These are phyloP conservation scores for Caenorhabditis panamensis DNA, from an alignment of 2,888 invertebrate genomes.

Conservation along the genomic window DNA sequence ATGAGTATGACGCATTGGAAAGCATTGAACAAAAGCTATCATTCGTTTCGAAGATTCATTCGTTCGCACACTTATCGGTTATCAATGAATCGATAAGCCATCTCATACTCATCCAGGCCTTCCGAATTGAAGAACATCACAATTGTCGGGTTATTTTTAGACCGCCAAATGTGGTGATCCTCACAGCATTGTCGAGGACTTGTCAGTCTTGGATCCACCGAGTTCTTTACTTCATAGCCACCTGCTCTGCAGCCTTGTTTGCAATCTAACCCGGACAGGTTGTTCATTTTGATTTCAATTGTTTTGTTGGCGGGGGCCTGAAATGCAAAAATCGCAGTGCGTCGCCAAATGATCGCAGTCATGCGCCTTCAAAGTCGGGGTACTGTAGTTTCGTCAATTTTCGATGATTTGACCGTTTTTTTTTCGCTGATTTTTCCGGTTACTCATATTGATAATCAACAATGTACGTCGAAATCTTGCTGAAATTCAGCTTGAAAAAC, in stretches of 20 bases:
- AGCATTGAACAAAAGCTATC: too few relatives aligned
- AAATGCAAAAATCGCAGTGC: neutral
- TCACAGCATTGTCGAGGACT: conserved; percentile 12
- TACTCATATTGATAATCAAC: too few relatives aligned
- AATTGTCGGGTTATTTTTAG: conserved; percentile 10
- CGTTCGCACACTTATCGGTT: too few relatives aligned
- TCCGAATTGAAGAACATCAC: conserved; percentile 11
- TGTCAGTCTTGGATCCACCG: conserved; percentile 2
- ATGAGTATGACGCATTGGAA: too few relatives aligned
- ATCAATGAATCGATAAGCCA: conserved; percentile 13
- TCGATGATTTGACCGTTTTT: too few relatives aligned
- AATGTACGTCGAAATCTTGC: too few relatives aligned
- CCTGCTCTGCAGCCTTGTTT: neutral
- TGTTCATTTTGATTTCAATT: neutral
- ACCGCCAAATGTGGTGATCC: neutral
- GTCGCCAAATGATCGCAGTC: too few relatives aligned
- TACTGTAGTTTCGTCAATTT: too few relatives aligned
- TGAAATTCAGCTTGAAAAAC: too few relatives aligned
- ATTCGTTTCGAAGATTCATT: too few relatives aligned
- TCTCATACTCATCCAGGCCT: conserved; percentile 10
- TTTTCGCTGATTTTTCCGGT: too few relatives aligned
- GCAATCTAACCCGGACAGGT: neutral
- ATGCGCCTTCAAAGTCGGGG: too few relatives aligned
- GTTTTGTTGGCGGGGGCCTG: conserved; percentile 36
- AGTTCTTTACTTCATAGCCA: conserved; percentile 19